A percentile compares a stretch with the other conserved stretches of the same genome.
phyloP scores from a whole-genome alignment of 2,888 invertebrate genomes.

The Brachynemurus nebulosus region DNA sequence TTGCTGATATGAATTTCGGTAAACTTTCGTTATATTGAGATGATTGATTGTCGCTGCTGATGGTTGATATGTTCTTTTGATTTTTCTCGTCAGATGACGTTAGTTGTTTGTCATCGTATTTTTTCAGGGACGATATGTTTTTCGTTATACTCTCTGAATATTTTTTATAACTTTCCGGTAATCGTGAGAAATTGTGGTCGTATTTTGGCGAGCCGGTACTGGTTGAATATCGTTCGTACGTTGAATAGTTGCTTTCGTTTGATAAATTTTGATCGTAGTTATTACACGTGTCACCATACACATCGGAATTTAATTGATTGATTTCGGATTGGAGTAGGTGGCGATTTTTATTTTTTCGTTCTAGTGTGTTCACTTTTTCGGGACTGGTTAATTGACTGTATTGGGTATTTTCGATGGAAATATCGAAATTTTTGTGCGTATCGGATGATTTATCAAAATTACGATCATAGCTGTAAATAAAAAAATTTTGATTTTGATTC shows the following conservation, averaged over 20 bases:
- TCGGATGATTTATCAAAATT: background rate
- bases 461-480: slow-evolving; percentile 1
- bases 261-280: slow-evolving; percentile 10
- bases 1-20: slow-evolving; percentile 10
- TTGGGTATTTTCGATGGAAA: slow-evolving; percentile 24
- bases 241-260: background rate
- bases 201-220: slow-evolving; percentile 6
- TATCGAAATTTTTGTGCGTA: slow-evolving; percentile 11
- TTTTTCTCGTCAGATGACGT: too few species aligned
- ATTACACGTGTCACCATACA: slow-evolving; percentile 22
- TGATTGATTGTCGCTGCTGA: slow-evolving; percentile 3
- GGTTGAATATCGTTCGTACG: slow-evolving; percentile 23
- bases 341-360: slow-evolving; percentile 24
- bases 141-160: slow-evolving; percentile 9
- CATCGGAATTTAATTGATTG: slow-evolving; percentile 25
- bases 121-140: slow-evolving; percentile 1
- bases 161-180: slow-evolving; percentile 12
- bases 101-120: background rate
- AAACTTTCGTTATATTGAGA: background rate
- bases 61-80: slow-evolving; percentile 3
- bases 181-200: slow-evolving; percentile 8
- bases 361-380: slow-evolving; percentile 30
- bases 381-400: slow-evolving; percentile 31
- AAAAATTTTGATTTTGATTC: too few species aligned
- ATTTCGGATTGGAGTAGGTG: slow-evolving; percentile 25